phyloP scores from a whole-genome alignment of 2,797 vertebrate genomes.

The Sphaeramia orbicularis region DNA sequence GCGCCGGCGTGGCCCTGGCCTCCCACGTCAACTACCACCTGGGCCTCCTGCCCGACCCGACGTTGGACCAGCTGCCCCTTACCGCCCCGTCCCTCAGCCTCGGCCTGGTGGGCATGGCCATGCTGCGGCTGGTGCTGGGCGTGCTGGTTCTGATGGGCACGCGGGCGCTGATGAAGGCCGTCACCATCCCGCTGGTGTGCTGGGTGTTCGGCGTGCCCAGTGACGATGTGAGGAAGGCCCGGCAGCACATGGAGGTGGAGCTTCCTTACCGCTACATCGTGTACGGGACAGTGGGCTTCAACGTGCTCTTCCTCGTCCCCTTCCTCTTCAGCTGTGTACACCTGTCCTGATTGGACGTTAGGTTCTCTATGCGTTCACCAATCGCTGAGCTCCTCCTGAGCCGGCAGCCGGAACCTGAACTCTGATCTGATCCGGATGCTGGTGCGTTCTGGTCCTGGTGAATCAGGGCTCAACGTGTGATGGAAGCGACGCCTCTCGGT shows the following conservation, averaged over 20 bases:
- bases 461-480: neutral
- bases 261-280: constrained; percentile 96
- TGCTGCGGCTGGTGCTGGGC: constrained; percentile 86
- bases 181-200: constrained; percentile 91
- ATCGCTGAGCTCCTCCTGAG: too few relatives aligned
- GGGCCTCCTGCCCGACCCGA: constrained; percentile 86
- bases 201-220: constrained; percentile 80
- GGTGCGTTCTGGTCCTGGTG: neutral
- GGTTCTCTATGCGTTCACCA: neutral
- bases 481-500: neutral
- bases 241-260: constrained; percentile 95
- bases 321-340: constrained; percentile 85
- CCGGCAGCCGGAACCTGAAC: neutral
- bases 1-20: constrained; percentile 93
- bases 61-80: constrained; percentile 83
- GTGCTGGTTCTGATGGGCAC: constrained; percentile 87
- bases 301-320: constrained; percentile 90
- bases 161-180: constrained; percentile 89
- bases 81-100: constrained; percentile 76
- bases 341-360: constrained; percentile 83
- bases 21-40: constrained; percentile 87
- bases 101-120: constrained; percentile 79
- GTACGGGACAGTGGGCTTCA: constrained; percentile 92
- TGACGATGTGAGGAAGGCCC: constrained; percentile 87
- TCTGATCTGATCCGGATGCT: constrained; percentile 12